Evolutionary conservation across 2,797 vertebrate species (phyloP), one percentile per base, ranked within the genome.

Genomic region (Neosalanx taihuensis): DNA sequence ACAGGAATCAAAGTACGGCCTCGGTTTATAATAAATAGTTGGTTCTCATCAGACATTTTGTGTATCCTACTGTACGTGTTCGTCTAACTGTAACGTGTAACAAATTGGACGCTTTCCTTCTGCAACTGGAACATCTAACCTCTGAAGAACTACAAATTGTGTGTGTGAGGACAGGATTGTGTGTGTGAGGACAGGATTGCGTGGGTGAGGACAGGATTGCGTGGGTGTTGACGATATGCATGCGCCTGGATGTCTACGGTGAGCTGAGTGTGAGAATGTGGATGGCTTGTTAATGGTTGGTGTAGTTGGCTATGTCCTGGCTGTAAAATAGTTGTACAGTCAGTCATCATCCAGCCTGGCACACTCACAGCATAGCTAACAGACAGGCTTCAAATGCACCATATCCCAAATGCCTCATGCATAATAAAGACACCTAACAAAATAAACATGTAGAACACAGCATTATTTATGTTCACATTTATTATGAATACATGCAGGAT

Each of bases 391-490:
- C 20, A 6, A 9, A n/a, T 35, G 15, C 31, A 18, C 61, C 23
- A 64, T 5, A 35, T 65, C 18, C 67, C 53, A 65, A 76, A 68
- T 76, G 73, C 71, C 31, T 76, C 78, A 18, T 79, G 51, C 63
- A 81, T 80, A 78, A 79, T 63, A 53, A 53, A 70, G 73, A 26
- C 64, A 70, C 69, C 70, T 68, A 64, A 63, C 10, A n/a, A 1
- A 10, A 67, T 61, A 77, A 64, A 58, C 60, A 79, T 76, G 74
- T 73, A 59, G 59, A 41, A 51, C 62, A 65, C 20, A 77, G 33
- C 71, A 81, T 84, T 73, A 79, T 81, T 64, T 53, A 57, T 79
- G 66, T 61, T 64, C n/a, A 35, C 67, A 77, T 79, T n/a, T 15
- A 79, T 84, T 64, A 74, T 53, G 35, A 58, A 13, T 71, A 59